A percentile compares a stretch with the other conserved stretches of the same genome.
These are phyloP conservation scores for Aix galericulata DNA, from an alignment of 2,113 vertebrate genomes.

Conservation along the genomic window DNA sequence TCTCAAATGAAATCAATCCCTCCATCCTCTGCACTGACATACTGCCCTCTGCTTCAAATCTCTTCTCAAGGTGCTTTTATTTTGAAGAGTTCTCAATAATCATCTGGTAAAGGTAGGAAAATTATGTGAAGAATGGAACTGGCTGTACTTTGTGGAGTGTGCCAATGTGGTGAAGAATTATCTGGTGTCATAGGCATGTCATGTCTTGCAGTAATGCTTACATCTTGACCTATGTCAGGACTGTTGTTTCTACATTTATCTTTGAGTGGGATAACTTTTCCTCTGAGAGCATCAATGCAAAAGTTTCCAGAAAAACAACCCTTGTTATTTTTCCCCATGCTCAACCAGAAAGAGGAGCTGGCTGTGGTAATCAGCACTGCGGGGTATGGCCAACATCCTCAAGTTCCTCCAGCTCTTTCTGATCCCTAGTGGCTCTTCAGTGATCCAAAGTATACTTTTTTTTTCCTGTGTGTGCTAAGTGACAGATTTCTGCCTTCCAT, in stretches of 20 bases:
- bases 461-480: fast-evolving
- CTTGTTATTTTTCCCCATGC: background rate
- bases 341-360: background rate
- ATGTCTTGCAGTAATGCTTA: background rate
- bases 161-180: background rate
- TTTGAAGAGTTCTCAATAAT: background rate
- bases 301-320: fast-evolving
- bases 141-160: background rate
- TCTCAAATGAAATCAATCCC: background rate
- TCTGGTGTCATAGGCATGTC: fast-evolving
- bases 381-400: background rate
- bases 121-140: background rate
- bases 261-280: background rate
- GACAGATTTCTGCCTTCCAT: background rate
- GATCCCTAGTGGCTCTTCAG: background rate
- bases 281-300: background rate
- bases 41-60: background rate
- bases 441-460: background rate
- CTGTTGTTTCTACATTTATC: background rate
- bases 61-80: background rate
- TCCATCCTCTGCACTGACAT: background rate
- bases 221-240: background rate
- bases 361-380: background rate
- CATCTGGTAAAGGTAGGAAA: background rate
- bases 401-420: background rate